Evolutionary conservation across 2,797 vertebrate genomes (phyloP).

Genomic region (Eidolon dupreanum): DNA sequence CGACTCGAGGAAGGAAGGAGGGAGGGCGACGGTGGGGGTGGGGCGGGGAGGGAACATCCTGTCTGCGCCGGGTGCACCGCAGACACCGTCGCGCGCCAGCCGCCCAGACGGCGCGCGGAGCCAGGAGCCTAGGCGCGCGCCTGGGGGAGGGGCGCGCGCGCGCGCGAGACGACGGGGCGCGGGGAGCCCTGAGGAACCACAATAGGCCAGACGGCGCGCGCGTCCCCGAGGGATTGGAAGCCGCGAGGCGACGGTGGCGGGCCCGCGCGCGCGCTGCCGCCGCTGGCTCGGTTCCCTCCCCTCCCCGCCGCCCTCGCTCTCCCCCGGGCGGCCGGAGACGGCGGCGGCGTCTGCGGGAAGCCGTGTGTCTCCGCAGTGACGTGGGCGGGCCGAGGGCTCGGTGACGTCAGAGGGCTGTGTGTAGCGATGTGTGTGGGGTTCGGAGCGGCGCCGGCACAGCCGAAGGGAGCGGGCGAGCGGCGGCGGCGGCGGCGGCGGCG

Average conservation of each 20-base stretch:
- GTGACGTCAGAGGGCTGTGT: slow-evolving; percentile 79
- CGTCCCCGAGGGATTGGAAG: slow-evolving; percentile 55
- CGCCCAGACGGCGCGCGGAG: slow-evolving; percentile 76
- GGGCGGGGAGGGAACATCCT: slow-evolving; percentile 75
- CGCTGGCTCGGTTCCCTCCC: slow-evolving; percentile 65
- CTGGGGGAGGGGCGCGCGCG: neutral
- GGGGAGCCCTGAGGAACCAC: slow-evolving; percentile 27
- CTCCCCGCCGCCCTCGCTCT: slow-evolving; percentile 70
- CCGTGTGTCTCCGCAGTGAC: slow-evolving; percentile 86
- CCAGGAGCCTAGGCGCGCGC: slow-evolving; percentile 51
- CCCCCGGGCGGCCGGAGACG: slow-evolving; percentile 74
- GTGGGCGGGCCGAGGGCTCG: slow-evolving; percentile 82
- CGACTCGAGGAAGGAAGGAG: slow-evolving; percentile 75
- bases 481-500: slow-evolving; percentile 12
- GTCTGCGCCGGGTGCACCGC: slow-evolving; percentile 77
- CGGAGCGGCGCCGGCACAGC: slow-evolving; percentile 67
- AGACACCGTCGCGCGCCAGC: slow-evolving; percentile 77
- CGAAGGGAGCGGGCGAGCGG: slow-evolving; percentile 30
- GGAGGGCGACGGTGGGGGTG: slow-evolving; percentile 64
- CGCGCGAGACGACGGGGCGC: neutral
- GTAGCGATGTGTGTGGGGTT: slow-evolving; percentile 79
- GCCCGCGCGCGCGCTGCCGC: neutral
- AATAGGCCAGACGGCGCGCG: slow-evolving; percentile 57
- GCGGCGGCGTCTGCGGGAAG: slow-evolving; percentile 80
- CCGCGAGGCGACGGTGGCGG: neutral